Base-by-base conservation (phyloP, 2,888 invertebrate species). In the Callyntrura guangdongensis region DNA sequence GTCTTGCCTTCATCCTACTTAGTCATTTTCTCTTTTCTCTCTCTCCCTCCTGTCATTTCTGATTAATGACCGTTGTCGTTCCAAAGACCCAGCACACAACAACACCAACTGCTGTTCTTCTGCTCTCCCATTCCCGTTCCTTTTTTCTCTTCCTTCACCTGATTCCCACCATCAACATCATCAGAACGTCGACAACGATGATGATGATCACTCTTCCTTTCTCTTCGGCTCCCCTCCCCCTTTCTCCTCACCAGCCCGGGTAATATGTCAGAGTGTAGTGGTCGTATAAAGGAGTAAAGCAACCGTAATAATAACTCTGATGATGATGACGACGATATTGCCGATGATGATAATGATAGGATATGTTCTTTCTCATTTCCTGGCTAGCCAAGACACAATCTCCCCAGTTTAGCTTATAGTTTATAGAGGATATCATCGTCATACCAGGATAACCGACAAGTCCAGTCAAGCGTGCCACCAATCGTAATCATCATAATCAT, bases 41-140 rank as follows among this genome's bases (percentile, higher is more conserved):
- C n/a, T n/a, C n/a, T 79, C 56, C 53, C 84, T 77, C 79, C 82
- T 90, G 90, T 90, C 90, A 90, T 86, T 72, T 81, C 86, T 90
- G 90, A 90, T 90, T 90, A 90, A 90, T 90, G 90, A 20, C n/a
- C 79, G 3, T 36, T 53, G 56, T 79, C 79, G 72, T 47, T 61
- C n/a, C 22, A 36, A 86, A 86, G 17, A 36, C 36, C 36, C 36
- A 2, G 36, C 6, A 36, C 6, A 36, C 36, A 36, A 36, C 36
- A 36, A 56, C 25, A 77, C 61, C 53, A 36, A 36, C 36, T 36
- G 36, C 36, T 6, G 36, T 69, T 61, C 67, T 17, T 22, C 25
- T 67, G 20, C 25, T 53, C 25, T 64, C 47, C 3, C 47, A 12
- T 11, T 22, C 25, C 72, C n/a, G n/a, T n/a, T 20, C 25, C 72